Conservation (phyloP, 2,888 invertebrate genomes). For the Caenorhabditis sulstoni region DNA sequence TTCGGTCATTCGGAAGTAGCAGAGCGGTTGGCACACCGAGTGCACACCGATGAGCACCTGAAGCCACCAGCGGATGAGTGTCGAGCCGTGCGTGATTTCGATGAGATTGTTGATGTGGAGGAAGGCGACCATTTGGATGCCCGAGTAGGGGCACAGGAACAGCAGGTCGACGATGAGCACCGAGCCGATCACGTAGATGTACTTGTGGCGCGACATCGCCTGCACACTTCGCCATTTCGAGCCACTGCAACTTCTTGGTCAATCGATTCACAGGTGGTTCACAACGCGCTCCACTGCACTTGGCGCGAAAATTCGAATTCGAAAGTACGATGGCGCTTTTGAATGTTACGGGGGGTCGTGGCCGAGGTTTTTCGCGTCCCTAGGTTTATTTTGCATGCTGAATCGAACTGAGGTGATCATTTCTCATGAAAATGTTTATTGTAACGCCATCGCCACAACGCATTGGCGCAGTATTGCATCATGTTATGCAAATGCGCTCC, state of each 20-base stretch:
- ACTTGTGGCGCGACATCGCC: constrained; percentile 79
- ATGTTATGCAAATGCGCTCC: too few relatives aligned
- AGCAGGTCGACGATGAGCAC: constrained; percentile 79
- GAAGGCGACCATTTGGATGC: constrained; percentile 75
- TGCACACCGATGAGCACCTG: constrained; percentile 80
- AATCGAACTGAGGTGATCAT: too few relatives aligned
- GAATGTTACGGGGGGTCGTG: too few relatives aligned
- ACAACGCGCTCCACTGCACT: too few relatives aligned
- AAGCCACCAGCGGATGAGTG: constrained; percentile 77
- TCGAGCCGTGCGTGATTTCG: constrained; percentile 65
- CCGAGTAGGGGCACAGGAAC: constrained; percentile 79
- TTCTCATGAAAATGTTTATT: too few relatives aligned
- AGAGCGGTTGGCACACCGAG: constrained; percentile 80
- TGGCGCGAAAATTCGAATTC: too few relatives aligned
- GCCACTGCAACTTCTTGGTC: constrained; percentile 49
- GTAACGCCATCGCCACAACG: too few relatives aligned
- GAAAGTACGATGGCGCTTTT: too few relatives aligned
- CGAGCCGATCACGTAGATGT: constrained; percentile 79
- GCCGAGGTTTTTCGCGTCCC: too few relatives aligned
- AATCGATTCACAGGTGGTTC: too few relatives aligned
- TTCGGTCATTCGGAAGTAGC: constrained; percentile 80
- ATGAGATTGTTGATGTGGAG: constrained; percentile 77
- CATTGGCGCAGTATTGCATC: too few relatives aligned
- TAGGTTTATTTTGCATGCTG: too few relatives aligned
- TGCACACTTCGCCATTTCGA: constrained; percentile 64